A percentile compares a stretch with the other conserved stretches of the same genome.
Conservation (phyloP, 2,888 invertebrate genomes). For the Agrotis ipsilon region DNA sequence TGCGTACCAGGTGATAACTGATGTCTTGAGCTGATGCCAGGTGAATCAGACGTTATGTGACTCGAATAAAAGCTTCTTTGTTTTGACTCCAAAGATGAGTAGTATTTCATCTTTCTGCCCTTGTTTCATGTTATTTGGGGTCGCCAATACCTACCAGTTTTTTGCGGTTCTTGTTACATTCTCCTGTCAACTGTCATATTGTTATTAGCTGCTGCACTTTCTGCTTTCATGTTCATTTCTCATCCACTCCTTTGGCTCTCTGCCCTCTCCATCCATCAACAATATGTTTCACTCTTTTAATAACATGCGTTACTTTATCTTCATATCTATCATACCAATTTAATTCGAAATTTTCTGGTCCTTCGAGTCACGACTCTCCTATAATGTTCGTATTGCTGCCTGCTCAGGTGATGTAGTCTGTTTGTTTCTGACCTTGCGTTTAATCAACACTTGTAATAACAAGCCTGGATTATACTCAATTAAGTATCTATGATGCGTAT, state of each 20-base stretch:
- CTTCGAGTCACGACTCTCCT: background rate
- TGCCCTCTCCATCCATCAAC: background rate
- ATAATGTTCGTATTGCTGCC: background rate
- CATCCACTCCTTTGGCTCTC: no score
- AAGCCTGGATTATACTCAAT: conserved; percentile 21
- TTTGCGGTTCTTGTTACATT: background rate
- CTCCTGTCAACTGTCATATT: background rate
- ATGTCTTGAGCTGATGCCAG: background rate
- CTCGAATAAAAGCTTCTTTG: no score
- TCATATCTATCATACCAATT: background rate
- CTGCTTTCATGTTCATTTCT: no score
- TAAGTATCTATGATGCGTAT: conserved; percentile 15
- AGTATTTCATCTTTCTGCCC: background rate
- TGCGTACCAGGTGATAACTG: background rate
- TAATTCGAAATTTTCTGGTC: background rate
- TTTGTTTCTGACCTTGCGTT: conserved; percentile 21
- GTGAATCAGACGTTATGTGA: background rate
- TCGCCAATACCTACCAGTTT: background rate
- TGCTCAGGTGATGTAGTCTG: conserved; percentile 3
- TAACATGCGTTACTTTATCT: background rate
- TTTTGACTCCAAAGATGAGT: background rate
- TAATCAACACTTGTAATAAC: conserved; percentile 24
- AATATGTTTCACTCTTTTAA: background rate
- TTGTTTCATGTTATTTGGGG: background rate
- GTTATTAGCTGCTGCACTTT: background rate